Percentiles rank a stretch among this genome's conserved stretches.
Conservation (phyloP, 2,888 invertebrate genomes). For the Polydrusus cervinus region DNA sequence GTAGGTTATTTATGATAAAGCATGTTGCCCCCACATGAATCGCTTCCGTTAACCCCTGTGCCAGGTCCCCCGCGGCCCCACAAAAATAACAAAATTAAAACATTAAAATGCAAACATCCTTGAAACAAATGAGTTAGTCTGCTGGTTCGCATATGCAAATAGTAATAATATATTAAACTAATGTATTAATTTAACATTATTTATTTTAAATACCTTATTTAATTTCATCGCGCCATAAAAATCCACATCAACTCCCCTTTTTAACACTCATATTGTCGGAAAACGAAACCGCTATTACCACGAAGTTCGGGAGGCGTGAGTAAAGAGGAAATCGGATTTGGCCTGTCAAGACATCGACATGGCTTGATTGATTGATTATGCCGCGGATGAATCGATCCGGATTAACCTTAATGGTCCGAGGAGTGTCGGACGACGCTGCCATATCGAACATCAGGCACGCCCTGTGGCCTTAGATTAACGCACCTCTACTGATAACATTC, state of each 20-base stretch:
- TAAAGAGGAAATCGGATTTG: constrained; percentile 69
- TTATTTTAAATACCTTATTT: constrained; percentile 10
- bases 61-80: too few relatives aligned
- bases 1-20: too few relatives aligned
- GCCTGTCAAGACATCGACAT: constrained; percentile 67
- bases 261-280: constrained; percentile 25
- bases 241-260: constrained; percentile 40
- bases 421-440: constrained; percentile 51
- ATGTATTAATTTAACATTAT: too few relatives aligned
- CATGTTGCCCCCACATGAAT: too few relatives aligned
- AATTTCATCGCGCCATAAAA: constrained; percentile 35
- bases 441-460: constrained; percentile 28
- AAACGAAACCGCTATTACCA: constrained; percentile 32
- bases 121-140: too few relatives aligned
- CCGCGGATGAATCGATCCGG: constrained; percentile 66
- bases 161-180: too few relatives aligned
- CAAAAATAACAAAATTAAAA: too few relatives aligned
- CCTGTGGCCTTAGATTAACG: constrained; percentile 43
- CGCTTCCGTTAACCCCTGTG: too few relatives aligned
- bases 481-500: constrained; percentile 40
- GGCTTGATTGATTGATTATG: constrained; percentile 71
- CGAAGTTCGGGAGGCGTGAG: constrained; percentile 41
- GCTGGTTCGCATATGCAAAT: too few relatives aligned
- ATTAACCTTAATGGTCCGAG: constrained; percentile 57
- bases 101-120: too few relatives aligned